A percentile compares a stretch with the other conserved stretches of the same genome.
Conservation (phyloP, 1,140 invertebrate genomes). For the Carcinoscorpius rotundicauda region DNA sequence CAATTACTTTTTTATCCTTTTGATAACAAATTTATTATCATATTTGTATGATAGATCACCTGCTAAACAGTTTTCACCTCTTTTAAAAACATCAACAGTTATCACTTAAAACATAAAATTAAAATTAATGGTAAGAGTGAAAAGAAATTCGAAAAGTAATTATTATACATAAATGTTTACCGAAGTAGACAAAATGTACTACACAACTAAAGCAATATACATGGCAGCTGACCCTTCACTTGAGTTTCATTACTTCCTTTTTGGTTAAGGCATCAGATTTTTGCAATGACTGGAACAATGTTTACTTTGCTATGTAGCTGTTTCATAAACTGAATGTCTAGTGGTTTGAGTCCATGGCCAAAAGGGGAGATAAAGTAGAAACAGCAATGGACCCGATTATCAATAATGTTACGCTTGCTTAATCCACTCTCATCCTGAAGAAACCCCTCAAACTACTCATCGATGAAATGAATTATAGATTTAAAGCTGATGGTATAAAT, state of each 20-base stretch:
- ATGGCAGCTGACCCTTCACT: constrained; percentile 68
- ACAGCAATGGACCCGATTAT: constrained; percentile 90
- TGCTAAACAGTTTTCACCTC: no score
- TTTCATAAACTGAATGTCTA: constrained; percentile 99
- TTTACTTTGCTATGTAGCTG: constrained; percentile 91
- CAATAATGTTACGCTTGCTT: constrained; percentile 79
- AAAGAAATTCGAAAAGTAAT: no score
- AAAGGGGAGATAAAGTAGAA: constrained; percentile 99
- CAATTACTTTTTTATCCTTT: no score
- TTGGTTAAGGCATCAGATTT: constrained; percentile 95
- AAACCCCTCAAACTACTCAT: constrained; percentile 82
- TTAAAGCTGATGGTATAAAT: constrained; percentile 27
- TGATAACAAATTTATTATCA: no score
- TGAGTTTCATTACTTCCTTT: constrained; percentile 79
- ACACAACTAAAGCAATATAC: no score
- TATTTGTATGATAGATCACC: no score
- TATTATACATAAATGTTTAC: no score
- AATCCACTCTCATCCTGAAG: constrained; percentile 80
- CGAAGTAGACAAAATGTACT: no score
- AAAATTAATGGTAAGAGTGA: no score
- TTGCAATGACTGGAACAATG: constrained; percentile 97
- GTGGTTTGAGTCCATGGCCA: constrained; percentile 85
- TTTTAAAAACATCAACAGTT: no score
- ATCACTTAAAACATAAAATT: no score
- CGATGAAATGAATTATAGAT: constrained; percentile 80